These are phyloP conservation scores for Andrena bicolor DNA, from an alignment of 2,888 invertebrate genomes.

Conservation along the genomic window DNA sequence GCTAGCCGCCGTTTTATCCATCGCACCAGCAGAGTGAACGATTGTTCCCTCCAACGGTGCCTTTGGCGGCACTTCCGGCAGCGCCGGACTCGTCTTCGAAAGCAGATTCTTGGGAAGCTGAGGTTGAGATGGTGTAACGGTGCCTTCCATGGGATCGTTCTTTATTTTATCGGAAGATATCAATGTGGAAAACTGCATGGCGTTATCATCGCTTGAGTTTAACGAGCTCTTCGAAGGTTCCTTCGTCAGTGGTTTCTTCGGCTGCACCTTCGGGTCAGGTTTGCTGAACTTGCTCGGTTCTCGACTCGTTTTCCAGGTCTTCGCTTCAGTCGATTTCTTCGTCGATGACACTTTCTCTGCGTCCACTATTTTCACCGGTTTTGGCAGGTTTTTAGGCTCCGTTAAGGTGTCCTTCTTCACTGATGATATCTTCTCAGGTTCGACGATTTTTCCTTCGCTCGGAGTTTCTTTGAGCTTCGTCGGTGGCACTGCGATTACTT, in stretches of 20 bases:
- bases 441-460: background rate
- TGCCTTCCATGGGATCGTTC: too few species aligned
- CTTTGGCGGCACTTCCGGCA: background rate
- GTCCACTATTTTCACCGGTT: background rate
- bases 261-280: background rate
- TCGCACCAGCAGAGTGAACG: background rate
- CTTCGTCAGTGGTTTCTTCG: background rate
- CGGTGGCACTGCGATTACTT: background rate
- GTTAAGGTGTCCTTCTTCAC: background rate
- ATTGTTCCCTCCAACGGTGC: background rate
- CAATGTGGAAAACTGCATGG: background rate
- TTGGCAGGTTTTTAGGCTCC: background rate
- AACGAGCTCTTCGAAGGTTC: too few species aligned
- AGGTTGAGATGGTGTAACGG: background rate
- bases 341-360: background rate
- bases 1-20: background rate
- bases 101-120: background rate
- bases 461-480: background rate
- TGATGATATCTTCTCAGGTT: background rate
- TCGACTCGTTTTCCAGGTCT: accelerated
- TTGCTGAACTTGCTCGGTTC: background rate
- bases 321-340: background rate
- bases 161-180: background rate
- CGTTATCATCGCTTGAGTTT: background rate
- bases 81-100: background rate